These are phyloP conservation scores for Geopemphigus sp. DNA, from an alignment of 1,140 invertebrate species.

Conservation along the genomic window DNA sequence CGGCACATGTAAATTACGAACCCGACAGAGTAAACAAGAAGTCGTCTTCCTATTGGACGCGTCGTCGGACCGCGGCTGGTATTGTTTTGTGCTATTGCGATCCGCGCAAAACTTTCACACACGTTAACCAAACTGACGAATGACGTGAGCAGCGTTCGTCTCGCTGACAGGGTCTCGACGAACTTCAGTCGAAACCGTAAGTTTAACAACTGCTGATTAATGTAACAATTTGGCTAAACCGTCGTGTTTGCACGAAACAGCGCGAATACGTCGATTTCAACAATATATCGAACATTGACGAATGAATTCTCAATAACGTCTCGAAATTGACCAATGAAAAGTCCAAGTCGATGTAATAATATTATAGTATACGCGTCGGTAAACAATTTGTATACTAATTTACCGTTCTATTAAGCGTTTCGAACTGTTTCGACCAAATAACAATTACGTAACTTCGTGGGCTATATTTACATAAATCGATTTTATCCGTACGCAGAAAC, in stretches of 20 bases:
- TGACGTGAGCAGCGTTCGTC: background rate
- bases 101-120: constrained; percentile 17
- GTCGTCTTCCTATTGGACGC: background rate
- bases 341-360: too few species aligned
- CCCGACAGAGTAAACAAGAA: background rate
- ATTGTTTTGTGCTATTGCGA: background rate
- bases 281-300: too few species aligned
- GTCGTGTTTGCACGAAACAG: too few species aligned
- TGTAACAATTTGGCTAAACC: too few species aligned
- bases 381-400: too few species aligned
- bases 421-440: background rate
- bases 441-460: background rate
- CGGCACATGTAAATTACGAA: background rate
- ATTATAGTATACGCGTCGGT: too few species aligned
- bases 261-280: too few species aligned
- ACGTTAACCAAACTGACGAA: background rate
- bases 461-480: background rate
- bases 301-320: too few species aligned
- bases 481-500: constrained; percentile 14
- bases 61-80: background rate
- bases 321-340: too few species aligned
- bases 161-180: background rate
- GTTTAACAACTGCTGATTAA: too few species aligned
- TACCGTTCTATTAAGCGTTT: too few species aligned
- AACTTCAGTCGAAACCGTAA: background rate